Base-by-base conservation (phyloP, 2,797 vertebrate species). In the Halcyon smyrnensis region DNA sequence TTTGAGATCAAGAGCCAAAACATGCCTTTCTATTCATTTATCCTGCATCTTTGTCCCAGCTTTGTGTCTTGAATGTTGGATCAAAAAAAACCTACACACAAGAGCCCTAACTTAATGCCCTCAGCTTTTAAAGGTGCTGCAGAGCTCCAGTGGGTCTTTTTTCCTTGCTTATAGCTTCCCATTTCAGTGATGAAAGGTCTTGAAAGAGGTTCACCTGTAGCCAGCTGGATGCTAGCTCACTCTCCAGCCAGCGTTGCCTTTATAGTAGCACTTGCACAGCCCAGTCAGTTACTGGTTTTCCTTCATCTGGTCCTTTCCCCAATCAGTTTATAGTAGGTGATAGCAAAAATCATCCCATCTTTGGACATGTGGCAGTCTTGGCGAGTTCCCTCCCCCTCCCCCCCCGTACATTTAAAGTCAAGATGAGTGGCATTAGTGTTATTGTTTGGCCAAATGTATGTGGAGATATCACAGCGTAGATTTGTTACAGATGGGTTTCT, bases 401-500 rank as follows among this genome's bases (percentile, higher is more conserved):
- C 46, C 79, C 34, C 0, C 0, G 41, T 36, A 82, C 8, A 0
- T 87, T 90, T 68, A 8, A 73, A 95, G 63, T 53, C 65, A 51
- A 32, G 82, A 90, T 86, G 91, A 28, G 69, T 96, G 91, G 79
- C 89, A 92, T 94, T 70, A 80, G 83, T 3, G 0, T 89, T 94
- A 67, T 56, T 90, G 79, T 93, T 92, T 93, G 91, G 93, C 92
- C 85, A 95, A 96, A 94, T 0, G 50, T 81, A 67, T 51, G 65
- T 37, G 12, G 87, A 85, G 92, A 78, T 73, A 91, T 91, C 94
- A 77, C 56, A 12, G 92, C 91, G 95, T 88, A 79, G 92, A 97
- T 96, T 93, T 84, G 73, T 94, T 94, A 56, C 96, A 97, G 95
- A 97, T 95, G 95, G 96, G n/a, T 89, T 92, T 93, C 89, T 96